Evolutionary conservation across 2,113 vertebrate genomes (phyloP).

Genomic region (Lampris megalopsis): DNA sequence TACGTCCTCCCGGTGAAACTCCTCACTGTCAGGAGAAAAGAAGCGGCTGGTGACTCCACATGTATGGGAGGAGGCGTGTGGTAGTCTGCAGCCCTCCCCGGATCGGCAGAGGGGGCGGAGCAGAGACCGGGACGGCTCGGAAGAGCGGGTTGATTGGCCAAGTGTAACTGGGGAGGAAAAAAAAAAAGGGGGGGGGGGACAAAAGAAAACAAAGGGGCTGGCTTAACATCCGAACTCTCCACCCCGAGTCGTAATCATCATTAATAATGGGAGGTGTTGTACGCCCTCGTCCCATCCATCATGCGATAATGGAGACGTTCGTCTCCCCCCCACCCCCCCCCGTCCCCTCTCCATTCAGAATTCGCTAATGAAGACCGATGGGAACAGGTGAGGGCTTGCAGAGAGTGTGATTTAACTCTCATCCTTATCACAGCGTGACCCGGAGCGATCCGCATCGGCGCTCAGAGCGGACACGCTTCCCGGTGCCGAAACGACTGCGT

Average conservation of each 20-base stretch:
- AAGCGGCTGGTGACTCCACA: no score
- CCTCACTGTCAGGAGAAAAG: no score
- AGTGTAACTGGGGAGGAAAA: not conserved
- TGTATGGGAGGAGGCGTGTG: no score
- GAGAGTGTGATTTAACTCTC: conserved; percentile 26
- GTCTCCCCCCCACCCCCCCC: conserved; percentile 2
- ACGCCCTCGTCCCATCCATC: not conserved
- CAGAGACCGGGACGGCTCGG: no score
- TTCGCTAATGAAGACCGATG: conserved; percentile 11
- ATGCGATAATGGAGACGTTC: not conserved
- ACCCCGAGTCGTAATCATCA: conserved; percentile 20
- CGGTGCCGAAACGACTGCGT: conserved; percentile 18
- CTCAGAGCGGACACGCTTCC: conserved; percentile 4
- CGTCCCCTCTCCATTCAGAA: conserved; percentile 22
- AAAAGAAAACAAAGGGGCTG: no score
- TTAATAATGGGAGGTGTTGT: conserved; percentile 17
- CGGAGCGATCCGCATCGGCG: conserved; percentile 15
- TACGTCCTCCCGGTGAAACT: no score
- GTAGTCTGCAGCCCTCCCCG: no score
- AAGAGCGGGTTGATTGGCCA: no score
- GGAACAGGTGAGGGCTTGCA: conserved; percentile 20
- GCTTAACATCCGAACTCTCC: conserved; percentile 29
- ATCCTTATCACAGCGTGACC: conserved; percentile 36
- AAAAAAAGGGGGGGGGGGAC: not conserved
- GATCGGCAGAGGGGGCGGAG: no score